Base-by-base conservation (phyloP, 2,888 invertebrate species). In the Spodoptera littoralis region DNA sequence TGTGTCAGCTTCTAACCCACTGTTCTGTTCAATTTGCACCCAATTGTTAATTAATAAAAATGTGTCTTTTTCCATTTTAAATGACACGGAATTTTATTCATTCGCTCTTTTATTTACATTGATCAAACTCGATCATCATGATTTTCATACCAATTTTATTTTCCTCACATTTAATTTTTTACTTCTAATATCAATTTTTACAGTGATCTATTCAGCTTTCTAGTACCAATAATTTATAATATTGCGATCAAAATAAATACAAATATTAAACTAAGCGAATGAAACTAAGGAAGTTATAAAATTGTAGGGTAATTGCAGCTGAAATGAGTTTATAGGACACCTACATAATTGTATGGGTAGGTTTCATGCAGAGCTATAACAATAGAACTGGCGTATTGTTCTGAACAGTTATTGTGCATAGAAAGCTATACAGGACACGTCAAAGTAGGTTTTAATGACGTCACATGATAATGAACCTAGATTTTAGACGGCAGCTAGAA, bases 1-100 rank as follows among this genome's bases (percentile, higher is more conserved):
- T 77, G 67, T 62, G 52, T 76, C 65, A 67, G 70, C 68, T 72
- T 75, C 73, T 74, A 70, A 44, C 45, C 62, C 59, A 62, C 69
- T 48, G 54, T 77, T 68, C 61, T 55, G 44, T 60, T 56, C 48
- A 22, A 55, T 36, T 36, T 8, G 36, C 36, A 44, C 45, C 62
- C 59, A 62, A 69, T 48, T 52, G 72, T 68, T 65, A 52, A 41
- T 60, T 56, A 46, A 22, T 51, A 22, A 43, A 43, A 57, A 5
- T 42, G 24, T 58, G 27, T 44, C 45, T 12, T 50, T 49, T 57
- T 11, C 41, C 42, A 18, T 41, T 30, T 22, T 27, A n/a, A 41
- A 22, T 53, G n/a, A 51, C 66, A 48, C 41, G 3, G 41, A 22
- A 8, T n/a, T 52, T 70, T 30, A n/a, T 63, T 45, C 5, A 45